Base-by-base conservation (phyloP, 2,113 vertebrate genomes). In the Epinephelus moara region DNA sequence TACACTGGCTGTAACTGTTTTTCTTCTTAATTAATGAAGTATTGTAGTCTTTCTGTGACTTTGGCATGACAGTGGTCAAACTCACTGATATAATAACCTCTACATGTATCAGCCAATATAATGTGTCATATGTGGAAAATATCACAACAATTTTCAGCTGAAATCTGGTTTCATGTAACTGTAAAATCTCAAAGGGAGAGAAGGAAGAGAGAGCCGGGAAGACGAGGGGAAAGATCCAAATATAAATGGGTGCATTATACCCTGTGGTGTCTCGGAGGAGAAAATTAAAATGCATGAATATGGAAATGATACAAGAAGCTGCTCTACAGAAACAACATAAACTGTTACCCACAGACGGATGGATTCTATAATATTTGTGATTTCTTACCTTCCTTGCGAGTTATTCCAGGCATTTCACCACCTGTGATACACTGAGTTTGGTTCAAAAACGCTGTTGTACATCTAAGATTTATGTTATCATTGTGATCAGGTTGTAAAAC, bases 211-310 rank as follows among this genome's bases (percentile, higher is more conserved):
- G 45, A 17, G n/a, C 56, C 5, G 10, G 13, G 66, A 75, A 17
- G 15, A 83, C 15, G 25, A 82, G 21, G 40, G 8, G n/a, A 42
- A 14, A 17, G 61, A 68, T 30, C 12, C 45, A 75, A 75, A 75
- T 40, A 57, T 37, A 78, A 71, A 82, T 0, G 63, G 25, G 27
- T 25, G 82, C 75, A 72, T 59, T 56, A 75, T n/a, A 47, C 33
- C 55, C 47, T 17, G 64, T 0, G 21, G 52, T 25, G 27, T 19
- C 75, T 68, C 19, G 9, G 57, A 73, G 70, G 70, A 63, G 45
- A 57, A 56, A 17, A 71, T 85, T 81, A 68, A 89, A 81, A 83
- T 89, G 52, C 80, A 80, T 27, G 5, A 84, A 84, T 77, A 75
- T 89, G 80, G 53, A 67, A 84, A 84, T 81, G 47, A 64, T 3